phyloP scores from a whole-genome alignment of 2,113 vertebrate genomes.

The Tachysurus fulvidraco region DNA sequence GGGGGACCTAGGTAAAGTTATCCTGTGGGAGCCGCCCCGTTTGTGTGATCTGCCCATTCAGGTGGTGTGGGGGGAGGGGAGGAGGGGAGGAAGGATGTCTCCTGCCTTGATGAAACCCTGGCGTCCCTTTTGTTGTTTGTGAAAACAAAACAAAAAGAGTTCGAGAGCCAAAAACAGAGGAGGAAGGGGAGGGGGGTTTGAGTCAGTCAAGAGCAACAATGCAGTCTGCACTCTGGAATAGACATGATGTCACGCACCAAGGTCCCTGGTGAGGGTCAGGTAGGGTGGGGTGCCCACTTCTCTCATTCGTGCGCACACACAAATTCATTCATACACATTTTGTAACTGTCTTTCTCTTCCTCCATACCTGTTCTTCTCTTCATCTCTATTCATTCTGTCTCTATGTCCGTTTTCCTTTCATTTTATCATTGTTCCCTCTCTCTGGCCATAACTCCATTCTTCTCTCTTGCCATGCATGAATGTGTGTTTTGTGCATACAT shows the following conservation, averaged over 20 bases:
- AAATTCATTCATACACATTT: conserved; percentile 43
- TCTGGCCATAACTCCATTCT: conserved; percentile 24
- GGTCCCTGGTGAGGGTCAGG: conserved; percentile 58
- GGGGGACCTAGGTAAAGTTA: conserved; percentile 62
- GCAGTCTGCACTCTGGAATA: conserved; percentile 64
- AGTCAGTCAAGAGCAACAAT: conserved; percentile 66
- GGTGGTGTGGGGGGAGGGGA: conserved; percentile 55
- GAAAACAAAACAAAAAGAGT: conserved; percentile 71
- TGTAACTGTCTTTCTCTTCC: conserved; percentile 47
- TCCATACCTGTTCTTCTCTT: conserved; percentile 37
- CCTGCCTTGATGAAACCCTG: conserved; percentile 64
- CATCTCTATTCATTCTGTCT: conserved; percentile 20
- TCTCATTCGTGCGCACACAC: conserved; percentile 45
- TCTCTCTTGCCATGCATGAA: conserved; percentile 21
- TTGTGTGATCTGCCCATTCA: conserved; percentile 67
- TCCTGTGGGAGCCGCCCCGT: conserved; percentile 57
- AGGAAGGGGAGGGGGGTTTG: conserved; percentile 54
- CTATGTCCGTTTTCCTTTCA: conserved; percentile 34
- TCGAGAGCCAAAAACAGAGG: conserved; percentile 55
- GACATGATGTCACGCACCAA: conserved; percentile 67
- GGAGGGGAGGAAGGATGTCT: conserved; percentile 62
- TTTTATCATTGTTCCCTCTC: conserved; percentile 36
- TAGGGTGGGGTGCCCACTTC: conserved; percentile 68
- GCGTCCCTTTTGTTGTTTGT: conserved; percentile 69
- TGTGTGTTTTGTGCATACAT: conserved; percentile 19